These are phyloP conservation scores for Megalurothrips usitatus DNA, from an alignment of 2,888 invertebrate genomes.

Conservation along the genomic window DNA sequence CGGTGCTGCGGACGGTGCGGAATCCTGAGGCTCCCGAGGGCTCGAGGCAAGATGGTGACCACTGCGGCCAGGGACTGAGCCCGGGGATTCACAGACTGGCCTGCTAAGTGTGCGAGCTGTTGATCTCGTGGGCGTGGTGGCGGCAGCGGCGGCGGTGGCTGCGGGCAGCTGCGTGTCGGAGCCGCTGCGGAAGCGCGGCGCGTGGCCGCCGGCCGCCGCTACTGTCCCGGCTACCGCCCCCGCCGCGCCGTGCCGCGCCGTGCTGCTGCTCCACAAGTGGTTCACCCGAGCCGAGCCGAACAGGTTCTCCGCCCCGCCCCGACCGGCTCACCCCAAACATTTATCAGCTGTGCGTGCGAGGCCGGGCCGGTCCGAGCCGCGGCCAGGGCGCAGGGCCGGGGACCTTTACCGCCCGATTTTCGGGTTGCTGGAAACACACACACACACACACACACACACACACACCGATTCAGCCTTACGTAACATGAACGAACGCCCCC, in stretches of 20 bases:
- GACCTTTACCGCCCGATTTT: background rate
- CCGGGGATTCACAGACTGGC: too few species aligned
- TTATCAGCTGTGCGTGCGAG: conserved; percentile 6
- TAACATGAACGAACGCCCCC: background rate
- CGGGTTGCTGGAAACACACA: background rate
- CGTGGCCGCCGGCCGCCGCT: too few species aligned
- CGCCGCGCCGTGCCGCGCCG: background rate
- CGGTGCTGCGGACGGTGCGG: too few species aligned
- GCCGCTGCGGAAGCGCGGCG: too few species aligned
- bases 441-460: background rate
- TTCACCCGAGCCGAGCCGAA: background rate
- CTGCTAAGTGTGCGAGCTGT: too few species aligned
- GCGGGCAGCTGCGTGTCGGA: too few species aligned
- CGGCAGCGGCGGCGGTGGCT: too few species aligned
- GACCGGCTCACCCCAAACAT: background rate
- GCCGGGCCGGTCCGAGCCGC: background rate
- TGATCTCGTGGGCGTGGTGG: too few species aligned
- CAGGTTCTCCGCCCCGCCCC: background rate
- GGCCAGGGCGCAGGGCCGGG: background rate
- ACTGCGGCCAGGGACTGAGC: too few species aligned
- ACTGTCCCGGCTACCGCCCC: too few species aligned
- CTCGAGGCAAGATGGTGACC: too few species aligned
- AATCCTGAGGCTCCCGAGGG: too few species aligned
- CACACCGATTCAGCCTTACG: background rate
- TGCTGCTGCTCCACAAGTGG: background rate